Base-by-base conservation (phyloP, 2,797 vertebrate genomes). In the Scleropages formosus region DNA sequence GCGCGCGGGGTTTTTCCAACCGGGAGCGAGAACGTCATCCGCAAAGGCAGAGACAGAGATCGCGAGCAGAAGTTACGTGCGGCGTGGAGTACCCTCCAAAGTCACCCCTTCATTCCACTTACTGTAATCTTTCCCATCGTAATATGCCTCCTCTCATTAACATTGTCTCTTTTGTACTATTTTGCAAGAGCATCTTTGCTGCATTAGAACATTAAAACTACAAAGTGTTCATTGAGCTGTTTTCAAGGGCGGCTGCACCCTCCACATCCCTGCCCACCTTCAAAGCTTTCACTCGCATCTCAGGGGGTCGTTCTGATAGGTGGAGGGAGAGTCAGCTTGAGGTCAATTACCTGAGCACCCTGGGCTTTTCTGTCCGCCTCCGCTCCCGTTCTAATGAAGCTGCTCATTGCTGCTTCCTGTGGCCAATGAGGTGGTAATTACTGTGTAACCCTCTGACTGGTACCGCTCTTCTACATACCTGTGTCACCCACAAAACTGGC, bases 341-440 rank as follows among this genome's bases (percentile, higher is more conserved):
- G 82, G 82, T 83, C 80, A 83, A 85, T 88, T 88, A 88, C 84
- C 84, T 80, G 22, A 72, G 82, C 82, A 60, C 71, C 61, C 46
- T 63, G 75, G 73, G 83, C 78, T 87, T 90, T 88, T 80, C 84
- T 46, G 53, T 60, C 24, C 59, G 51, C 44, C 16, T 4, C 27
- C n/a, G 1, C 27, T 53, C 70, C 18, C 16, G 10, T 46, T 26
- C 46, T 70, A 70, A 31, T 13, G 12, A 27, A 56, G 31, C 68
- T n/a, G 47, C 24, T 58, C 68, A 56, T 13, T 24, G 51, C 68
- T 56, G 16, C 22, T 53, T 26, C 47, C 67, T 53, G 67, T 56
- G 47, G n/a, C 65, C 51, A 22, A 8, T 69, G 46, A 53, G 26
- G 51, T 31, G 6, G 51, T 71, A 56, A n/a, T 71, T 27, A 53